Conservation (phyloP, 2,797 vertebrate species). For the Lepilemur septentrionalis region DNA sequence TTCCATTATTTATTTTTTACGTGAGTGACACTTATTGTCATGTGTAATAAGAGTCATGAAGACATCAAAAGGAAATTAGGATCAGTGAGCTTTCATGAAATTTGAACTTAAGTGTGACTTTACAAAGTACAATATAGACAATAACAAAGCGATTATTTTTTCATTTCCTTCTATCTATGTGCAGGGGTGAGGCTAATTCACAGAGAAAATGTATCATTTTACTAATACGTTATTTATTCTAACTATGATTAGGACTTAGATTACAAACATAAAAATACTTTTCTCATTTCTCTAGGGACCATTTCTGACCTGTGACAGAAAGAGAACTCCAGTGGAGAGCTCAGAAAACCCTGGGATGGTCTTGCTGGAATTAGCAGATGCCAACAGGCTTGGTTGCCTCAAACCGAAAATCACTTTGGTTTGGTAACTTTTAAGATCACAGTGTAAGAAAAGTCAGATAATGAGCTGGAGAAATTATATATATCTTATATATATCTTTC, state of each 20-base stretch:
- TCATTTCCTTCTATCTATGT: conserved; percentile 36
- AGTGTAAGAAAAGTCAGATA: background rate
- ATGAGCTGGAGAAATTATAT: background rate
- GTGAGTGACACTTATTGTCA: background rate
- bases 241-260: background rate
- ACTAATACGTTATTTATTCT: conserved; percentile 29
- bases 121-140: conserved; percentile 43
- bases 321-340: background rate
- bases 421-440: background rate
- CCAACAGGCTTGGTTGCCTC: background rate
- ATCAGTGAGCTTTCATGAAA: background rate
- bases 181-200: background rate
- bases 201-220: conserved; percentile 25
- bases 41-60: background rate
- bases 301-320: background rate
- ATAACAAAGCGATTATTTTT: background rate
- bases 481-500: background rate
- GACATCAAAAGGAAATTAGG: background rate
- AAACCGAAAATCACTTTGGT: background rate
- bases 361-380: background rate
- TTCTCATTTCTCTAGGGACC: background rate
- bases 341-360: background rate
- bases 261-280: background rate
- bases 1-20: conserved; percentile 8
- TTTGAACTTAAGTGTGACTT: conserved; percentile 1